Evolutionary conservation across 2,113 vertebrate genomes (phyloP).

Genomic region (Glaucidium brasilianum): DNA sequence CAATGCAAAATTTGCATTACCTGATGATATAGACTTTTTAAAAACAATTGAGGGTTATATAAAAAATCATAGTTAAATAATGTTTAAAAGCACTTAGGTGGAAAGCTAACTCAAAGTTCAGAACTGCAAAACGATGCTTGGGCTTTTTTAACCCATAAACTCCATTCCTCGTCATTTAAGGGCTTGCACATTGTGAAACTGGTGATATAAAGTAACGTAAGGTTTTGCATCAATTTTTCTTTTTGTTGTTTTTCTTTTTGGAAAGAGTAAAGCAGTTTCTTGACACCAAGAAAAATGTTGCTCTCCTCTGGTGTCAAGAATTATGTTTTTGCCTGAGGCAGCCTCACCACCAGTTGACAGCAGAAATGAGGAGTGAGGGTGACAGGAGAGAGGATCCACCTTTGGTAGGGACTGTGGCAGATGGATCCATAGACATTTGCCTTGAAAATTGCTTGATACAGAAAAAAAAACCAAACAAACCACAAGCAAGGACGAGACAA

Average conservation of each 20-base stretch:
- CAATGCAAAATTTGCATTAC: neutral
- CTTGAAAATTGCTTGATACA: no score
- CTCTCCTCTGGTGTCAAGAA: neutral
- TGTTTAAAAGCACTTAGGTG: neutral
- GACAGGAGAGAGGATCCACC: neutral
- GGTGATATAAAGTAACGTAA: neutral
- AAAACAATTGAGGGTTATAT: neutral
- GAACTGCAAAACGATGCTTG: neutral
- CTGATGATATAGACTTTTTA: neutral
- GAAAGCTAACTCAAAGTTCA: neutral
- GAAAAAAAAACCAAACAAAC: no score
- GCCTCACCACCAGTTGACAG: neutral
- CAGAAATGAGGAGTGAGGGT: neutral
- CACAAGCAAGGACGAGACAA: no score
- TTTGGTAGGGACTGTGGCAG: neutral
- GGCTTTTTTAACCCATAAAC: neutral
- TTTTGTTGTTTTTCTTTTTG: neutral
- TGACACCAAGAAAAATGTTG: neutral
- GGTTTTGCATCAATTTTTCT: neutral
- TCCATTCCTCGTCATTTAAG: fast-evolving
- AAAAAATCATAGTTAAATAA: neutral
- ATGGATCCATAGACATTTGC: no score
- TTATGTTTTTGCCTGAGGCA: neutral
- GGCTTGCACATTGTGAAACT: neutral
- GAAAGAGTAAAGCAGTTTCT: neutral